Evolutionary conservation across 2,888 invertebrate genomes (phyloP).

Genomic region (Campoplex nolae): DNA sequence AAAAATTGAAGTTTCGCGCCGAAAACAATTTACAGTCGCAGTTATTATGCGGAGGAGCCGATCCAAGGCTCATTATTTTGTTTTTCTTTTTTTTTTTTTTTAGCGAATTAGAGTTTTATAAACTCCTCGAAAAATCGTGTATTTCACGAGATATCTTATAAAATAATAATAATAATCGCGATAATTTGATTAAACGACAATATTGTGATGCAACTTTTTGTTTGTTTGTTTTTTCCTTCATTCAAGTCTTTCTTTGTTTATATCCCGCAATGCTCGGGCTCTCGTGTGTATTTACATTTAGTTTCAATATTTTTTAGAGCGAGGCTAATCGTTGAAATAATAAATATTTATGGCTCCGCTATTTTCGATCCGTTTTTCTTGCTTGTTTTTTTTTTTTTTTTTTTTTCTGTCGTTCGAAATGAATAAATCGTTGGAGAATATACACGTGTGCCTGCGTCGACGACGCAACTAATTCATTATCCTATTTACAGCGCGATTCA

Average conservation of each 20-base stretch:
- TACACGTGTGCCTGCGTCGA: background rate
- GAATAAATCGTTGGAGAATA: background rate
- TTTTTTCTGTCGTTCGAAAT: background rate
- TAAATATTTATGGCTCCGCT: conserved; percentile 47
- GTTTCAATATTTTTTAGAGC: background rate
- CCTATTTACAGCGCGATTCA: conserved; percentile 55
- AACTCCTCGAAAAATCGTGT: background rate
- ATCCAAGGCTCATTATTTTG: background rate
- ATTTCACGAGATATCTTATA: background rate
- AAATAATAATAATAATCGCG: background rate
- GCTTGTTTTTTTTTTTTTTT: background rate
- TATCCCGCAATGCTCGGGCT: background rate
- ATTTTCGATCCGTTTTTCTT: background rate
- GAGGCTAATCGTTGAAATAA: conserved; percentile 56
- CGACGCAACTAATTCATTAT: conserved; percentile 21
- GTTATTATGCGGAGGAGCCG: background rate
- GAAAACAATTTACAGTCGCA: background rate
- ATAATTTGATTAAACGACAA: background rate
- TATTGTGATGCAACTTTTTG: conserved; percentile 1
- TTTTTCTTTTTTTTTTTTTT: background rate
- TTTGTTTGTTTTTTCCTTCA: background rate
- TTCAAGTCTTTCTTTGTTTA: too few relatives aligned
- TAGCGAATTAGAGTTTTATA: background rate
- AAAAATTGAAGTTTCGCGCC: background rate
- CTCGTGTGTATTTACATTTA: background rate